phyloP scores from a whole-genome alignment of 2,113 vertebrate genomes.

The Parus major region DNA sequence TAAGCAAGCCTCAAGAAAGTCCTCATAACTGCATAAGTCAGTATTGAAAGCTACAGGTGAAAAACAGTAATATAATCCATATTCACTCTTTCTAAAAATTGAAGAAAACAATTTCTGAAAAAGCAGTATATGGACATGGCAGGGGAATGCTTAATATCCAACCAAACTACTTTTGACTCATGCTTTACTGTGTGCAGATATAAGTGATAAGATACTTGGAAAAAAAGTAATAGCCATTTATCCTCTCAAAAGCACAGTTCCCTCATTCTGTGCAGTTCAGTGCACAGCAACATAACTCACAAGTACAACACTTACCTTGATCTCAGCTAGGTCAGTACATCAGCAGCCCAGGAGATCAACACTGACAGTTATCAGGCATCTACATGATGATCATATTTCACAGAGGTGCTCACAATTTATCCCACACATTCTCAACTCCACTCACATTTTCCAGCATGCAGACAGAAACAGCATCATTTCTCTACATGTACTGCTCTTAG shows the following conservation, averaged over 20 bases:
- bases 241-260: constrained; percentile 5
- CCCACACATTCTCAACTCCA: not conserved
- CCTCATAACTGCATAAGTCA: not conserved
- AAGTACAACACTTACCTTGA: not conserved
- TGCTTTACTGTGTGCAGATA: not conserved
- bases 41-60: not conserved
- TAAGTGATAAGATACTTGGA: not conserved
- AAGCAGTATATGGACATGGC: not conserved
- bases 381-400: constrained; percentile 24
- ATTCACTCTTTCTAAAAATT: not conserved
- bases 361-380: not conserved
- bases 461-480: not conserved
- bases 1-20: not conserved
- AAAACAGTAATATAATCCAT: not conserved
- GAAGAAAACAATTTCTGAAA: not conserved
- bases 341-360: constrained; percentile 10
- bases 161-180: not conserved
- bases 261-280: constrained; percentile 7
- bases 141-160: not conserved
- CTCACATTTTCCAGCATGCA: not conserved
- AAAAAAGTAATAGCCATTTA: constrained; percentile 39
- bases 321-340: constrained; percentile 18
- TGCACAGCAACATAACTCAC: not conserved
- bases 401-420: not conserved
- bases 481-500: not conserved